Evolutionary conservation across 1,140 invertebrate species (phyloP), one percentile per base, ranked within the genome.

Genomic region (Alviniconcha marisindica): DNA sequence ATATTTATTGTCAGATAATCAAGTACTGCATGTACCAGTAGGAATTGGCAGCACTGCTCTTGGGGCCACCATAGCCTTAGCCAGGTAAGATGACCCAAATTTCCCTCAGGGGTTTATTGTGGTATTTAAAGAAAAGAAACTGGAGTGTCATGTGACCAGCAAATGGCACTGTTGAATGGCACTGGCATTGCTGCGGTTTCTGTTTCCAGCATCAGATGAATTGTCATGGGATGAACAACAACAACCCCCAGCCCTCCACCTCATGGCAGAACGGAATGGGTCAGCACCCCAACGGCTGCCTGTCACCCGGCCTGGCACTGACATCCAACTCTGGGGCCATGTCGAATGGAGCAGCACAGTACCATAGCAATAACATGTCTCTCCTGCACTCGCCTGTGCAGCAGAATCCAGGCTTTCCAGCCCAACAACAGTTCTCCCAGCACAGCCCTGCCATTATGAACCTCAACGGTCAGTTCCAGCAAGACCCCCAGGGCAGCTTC

Each of bases 161-260:
- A n/a, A n/a, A n/a, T n/a, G n/a, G n/a, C n/a, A n/a, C n/a, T n/a
- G n/a, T n/a, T n/a, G n/a, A n/a, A n/a, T n/a, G n/a, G n/a, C n/a
- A n/a, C n/a, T n/a, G n/a, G n/a, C n/a, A n/a, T n/a, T n/a, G n/a
- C n/a, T n/a, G n/a, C n/a, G 7, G 7, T 63, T n/a, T 63, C 5
- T 63, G 60, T 63, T 24, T 63, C 24, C 60, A 63, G 21, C 60
- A 31, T 10, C 60, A 10, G 24, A 10, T 63, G 60, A 63, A 63
- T 63, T 7, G 60, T n/a, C 60, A 63, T 63, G 21, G 21, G 24
- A 31, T 63, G 60, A 63, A 63, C 60, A 63, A 63, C 60, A 63
- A 63, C 60, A 63, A 63, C 60, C 24, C 60, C 4, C 60, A 63
- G 60, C 60, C 60, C 7, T 63, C 60, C 4, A n/a, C 60, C 4